A percentile compares a stretch with the other conserved stretches of the same genome.
These are phyloP conservation scores for Dallia pectoralis DNA, from an alignment of 2,797 vertebrate species.

Conservation along the genomic window DNA sequence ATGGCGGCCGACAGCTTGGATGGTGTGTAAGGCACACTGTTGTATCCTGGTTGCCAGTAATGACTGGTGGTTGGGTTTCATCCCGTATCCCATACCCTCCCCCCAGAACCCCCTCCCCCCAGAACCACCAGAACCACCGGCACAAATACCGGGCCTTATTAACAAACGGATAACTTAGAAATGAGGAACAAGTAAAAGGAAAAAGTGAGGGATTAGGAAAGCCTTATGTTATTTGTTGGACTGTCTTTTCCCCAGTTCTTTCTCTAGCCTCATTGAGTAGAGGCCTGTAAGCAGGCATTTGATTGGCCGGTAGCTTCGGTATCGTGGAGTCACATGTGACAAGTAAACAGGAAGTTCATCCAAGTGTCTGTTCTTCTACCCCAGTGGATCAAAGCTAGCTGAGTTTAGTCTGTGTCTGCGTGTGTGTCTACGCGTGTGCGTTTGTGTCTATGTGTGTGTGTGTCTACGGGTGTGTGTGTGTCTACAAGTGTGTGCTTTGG, in stretches of 20 bases:
- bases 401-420: background rate
- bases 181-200: too few species aligned
- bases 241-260: too few species aligned
- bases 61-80: background rate
- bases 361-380: background rate
- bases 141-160: background rate
- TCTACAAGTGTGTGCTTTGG: slow-evolving; percentile 8
- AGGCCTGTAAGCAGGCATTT: too few species aligned
- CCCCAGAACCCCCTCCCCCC: background rate
- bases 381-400: background rate
- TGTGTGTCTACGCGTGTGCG: background rate
- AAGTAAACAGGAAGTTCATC: background rate
- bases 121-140: background rate
- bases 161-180: too few species aligned
- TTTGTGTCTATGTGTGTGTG: background rate
- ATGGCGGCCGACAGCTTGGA: background rate
- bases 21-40: background rate
- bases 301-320: too few species aligned
- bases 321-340: too few species aligned
- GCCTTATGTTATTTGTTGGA: too few species aligned
- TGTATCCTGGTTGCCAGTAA: background rate
- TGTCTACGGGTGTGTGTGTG: background rate
- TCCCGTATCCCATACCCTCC: background rate
- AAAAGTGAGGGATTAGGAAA: too few species aligned
- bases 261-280: too few species aligned